Conservation (phyloP, 2,113 vertebrate species). For the Aegithalos caudatus region DNA sequence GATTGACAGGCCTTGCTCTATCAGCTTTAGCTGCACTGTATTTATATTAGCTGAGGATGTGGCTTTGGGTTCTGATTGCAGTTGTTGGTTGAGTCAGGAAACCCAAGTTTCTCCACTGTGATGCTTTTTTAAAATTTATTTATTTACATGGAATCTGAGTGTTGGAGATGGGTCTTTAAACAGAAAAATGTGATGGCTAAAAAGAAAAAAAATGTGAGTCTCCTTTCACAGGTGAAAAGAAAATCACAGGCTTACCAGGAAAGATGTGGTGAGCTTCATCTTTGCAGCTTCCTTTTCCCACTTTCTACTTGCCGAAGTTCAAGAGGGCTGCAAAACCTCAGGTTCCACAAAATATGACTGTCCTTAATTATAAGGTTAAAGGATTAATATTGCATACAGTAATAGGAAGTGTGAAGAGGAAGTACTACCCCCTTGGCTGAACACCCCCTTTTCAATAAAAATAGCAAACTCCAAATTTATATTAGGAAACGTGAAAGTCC, state of each 20-base stretch:
- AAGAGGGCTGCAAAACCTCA: conserved; percentile 30
- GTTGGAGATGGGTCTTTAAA: not conserved
- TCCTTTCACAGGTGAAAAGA: not conserved
- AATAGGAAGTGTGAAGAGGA: conserved; percentile 1
- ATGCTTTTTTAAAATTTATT: not conserved
- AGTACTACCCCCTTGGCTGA: not conserved
- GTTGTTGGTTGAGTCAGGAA: not conserved
- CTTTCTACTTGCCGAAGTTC: not conserved
- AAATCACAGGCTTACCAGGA: not conserved
- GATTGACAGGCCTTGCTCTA: not conserved
- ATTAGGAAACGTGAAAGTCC: not conserved
- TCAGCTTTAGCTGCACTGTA: not conserved
- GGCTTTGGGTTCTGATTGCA: conserved; percentile 32
- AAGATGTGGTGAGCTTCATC: not conserved
- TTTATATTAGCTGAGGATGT: conserved; percentile 19
- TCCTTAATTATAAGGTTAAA: not conserved
- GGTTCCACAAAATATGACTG: not conserved
- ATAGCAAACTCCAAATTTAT: conserved; percentile 1
- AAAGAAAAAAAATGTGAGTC: not conserved
- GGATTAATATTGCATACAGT: not conserved
- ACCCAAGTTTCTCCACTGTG: not conserved
- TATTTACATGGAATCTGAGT: not conserved
- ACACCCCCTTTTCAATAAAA: not conserved
- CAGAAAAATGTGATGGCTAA: not conserved
- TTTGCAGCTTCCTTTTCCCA: not conserved